phyloP scores from a whole-genome alignment of 1,140 invertebrate genomes.

The Apis cerana region DNA sequence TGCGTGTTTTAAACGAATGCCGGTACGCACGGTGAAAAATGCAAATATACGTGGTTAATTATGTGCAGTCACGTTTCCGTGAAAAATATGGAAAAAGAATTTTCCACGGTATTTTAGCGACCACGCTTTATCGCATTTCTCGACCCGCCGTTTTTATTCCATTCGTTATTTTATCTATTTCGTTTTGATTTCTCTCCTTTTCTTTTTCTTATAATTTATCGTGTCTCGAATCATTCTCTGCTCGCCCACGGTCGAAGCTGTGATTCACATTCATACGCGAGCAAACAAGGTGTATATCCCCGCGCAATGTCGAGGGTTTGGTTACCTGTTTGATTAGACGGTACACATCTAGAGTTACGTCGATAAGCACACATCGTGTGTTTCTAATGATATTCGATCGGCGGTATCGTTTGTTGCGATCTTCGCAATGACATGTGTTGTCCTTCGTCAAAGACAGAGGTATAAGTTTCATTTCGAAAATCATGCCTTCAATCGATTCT shows the following conservation, averaged over 20 bases:
- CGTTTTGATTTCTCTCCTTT: too few relatives aligned
- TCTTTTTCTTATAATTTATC: neutral
- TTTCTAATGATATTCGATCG: slow-evolving; percentile 47
- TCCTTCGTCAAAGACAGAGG: slow-evolving; percentile 47
- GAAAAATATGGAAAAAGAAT: too few relatives aligned
- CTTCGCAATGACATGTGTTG: slow-evolving; percentile 8
- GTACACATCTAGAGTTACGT: slow-evolving; percentile 47
- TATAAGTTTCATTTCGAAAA: slow-evolving; percentile 30
- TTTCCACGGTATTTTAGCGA: too few relatives aligned
- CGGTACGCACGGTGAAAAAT: too few relatives aligned
- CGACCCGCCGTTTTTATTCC: too few relatives aligned
- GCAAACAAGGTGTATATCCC: slow-evolving; percentile 44
- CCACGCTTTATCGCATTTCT: too few relatives aligned
- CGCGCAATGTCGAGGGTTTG: slow-evolving; percentile 42
- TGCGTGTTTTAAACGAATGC: too few relatives aligned
- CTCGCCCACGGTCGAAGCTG: neutral
- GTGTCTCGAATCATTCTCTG: neutral
- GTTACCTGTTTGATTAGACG: slow-evolving; percentile 57
- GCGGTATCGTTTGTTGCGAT: slow-evolving; percentile 37
- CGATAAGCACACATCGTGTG: slow-evolving; percentile 48
- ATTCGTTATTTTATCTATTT: neutral
- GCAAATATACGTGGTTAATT: too few relatives aligned
- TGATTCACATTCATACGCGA: slow-evolving; percentile 18
- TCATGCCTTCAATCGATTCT: neutral
- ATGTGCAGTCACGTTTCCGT: too few relatives aligned